Base-by-base conservation (phyloP, 1,140 invertebrate genomes). In the Drosophila nebulosa region DNA sequence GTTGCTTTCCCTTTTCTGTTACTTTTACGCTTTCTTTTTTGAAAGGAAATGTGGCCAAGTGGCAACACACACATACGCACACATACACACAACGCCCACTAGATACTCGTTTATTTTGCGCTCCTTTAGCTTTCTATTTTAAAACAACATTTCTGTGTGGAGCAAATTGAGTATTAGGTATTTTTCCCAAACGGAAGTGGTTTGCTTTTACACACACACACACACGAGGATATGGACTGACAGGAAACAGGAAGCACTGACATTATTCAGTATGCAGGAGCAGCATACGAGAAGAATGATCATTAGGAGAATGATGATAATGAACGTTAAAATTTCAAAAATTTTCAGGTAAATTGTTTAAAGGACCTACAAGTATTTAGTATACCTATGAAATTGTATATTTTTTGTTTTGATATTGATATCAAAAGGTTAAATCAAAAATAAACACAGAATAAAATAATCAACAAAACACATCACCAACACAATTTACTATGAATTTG, bases 131-230 rank as follows among this genome's bases (percentile, higher is more conserved):
- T 35, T 58, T 30, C 39, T 10, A 30, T 18, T 16, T 36, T 35
- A 58, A 58, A 58, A 58, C 39, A 58, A 58, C 56, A 58, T 58
- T 27, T 58, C 56, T 58, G 26, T 78, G 55, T 55, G 57, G 53
- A 62, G 67, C 81, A 85, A 86, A 85, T 85, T 81, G 78, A 78
- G 81, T 86, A 85, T 85, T 85, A 85, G 86, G 81, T 74, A 86
- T 85, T 85, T 85, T 74, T 64, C 61, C 95, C 90, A 95, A 96
- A 1, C 95, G 95, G 79, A 92, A 91, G 61, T 91, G 84, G 57
- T 75, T 74, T 51, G 52, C 30, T 32, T 32, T n/a, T 32, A 32
- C 30, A 70, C 61, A 35, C 67, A 55, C 26, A 68, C 55, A 32
- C 56, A 69, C 32, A 32, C 10, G 10, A 32, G 30, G 5, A 27